phyloP scores from a whole-genome alignment of 2,113 vertebrate species.

The Thermophis baileyi region DNA sequence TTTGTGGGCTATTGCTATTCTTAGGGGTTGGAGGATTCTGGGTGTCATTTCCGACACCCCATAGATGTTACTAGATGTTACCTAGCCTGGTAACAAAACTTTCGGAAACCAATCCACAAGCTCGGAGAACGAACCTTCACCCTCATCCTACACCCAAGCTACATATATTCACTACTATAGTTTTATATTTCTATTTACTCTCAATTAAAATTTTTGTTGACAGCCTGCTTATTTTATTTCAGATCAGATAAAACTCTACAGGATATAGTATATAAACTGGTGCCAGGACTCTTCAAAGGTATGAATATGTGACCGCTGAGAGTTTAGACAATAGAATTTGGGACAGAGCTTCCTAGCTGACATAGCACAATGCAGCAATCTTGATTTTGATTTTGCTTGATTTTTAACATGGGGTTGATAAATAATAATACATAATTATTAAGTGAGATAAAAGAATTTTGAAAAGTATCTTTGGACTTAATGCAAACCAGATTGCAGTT shows the following conservation, averaged over 20 bases:
- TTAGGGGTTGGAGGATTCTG: too few relatives aligned
- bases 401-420: background rate
- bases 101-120: too few relatives aligned
- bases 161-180: background rate
- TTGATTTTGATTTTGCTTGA: background rate
- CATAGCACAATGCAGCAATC: background rate
- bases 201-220: background rate
- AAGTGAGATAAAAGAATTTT: background rate
- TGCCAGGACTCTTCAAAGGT: conserved; percentile 95
- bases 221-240: conserved; percentile 9
- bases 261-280: conserved; percentile 93
- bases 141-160: too few relatives aligned
- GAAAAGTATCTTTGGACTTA: background rate
- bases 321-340: background rate
- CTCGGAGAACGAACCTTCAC: too few relatives aligned
- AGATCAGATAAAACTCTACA: conserved; percentile 93
- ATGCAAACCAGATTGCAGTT: background rate
- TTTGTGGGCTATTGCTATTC: too few relatives aligned
- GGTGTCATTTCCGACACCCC: too few relatives aligned
- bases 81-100: too few relatives aligned
- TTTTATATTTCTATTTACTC: background rate
- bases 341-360: background rate
- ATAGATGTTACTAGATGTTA: too few relatives aligned
- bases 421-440: background rate
- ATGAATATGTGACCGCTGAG: background rate